phyloP scores from a whole-genome alignment of 2,113 vertebrate genomes.

The Stomatorhinus ivindoensis region DNA sequence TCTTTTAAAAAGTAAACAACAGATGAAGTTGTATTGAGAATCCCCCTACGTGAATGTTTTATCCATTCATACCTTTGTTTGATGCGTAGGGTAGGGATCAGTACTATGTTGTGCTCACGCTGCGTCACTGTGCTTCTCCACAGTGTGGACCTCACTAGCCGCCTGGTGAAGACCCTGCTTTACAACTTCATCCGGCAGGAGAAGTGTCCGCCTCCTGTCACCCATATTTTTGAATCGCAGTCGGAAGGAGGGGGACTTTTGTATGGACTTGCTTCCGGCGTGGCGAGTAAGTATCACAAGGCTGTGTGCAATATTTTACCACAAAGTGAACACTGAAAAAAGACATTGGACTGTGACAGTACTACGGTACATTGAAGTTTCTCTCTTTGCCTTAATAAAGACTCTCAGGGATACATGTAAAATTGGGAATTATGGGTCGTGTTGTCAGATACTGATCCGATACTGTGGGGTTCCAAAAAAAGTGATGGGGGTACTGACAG shows the following conservation, averaged over 20 bases:
- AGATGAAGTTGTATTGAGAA: neutral
- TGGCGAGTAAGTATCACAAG: constrained; percentile 77
- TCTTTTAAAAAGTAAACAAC: neutral
- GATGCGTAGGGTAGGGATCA: neutral
- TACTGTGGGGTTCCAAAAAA: neutral
- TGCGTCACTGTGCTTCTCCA: constrained; percentile 23
- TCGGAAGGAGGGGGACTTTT: constrained; percentile 81
- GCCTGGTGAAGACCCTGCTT: constrained; percentile 90
- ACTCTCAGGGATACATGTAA: neutral
- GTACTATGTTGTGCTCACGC: neutral
- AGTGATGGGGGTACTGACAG: neutral
- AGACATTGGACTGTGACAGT: neutral
- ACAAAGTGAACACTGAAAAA: neutral
- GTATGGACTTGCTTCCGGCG: constrained; percentile 88
- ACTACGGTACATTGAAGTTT: neutral
- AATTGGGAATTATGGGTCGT: neutral
- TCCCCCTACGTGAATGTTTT: neutral
- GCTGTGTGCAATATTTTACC: neutral
- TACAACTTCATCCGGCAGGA: constrained; percentile 98
- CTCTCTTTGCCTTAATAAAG: neutral
- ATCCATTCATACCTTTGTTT: neutral
- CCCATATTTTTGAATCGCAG: constrained; percentile 74
- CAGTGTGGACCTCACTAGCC: constrained; percentile 86
- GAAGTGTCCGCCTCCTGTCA: constrained; percentile 78
- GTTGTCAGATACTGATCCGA: neutral